Evolutionary conservation across 1,140 invertebrate genomes (phyloP), one percentile per base, ranked within the genome.

Genomic region (Caenorhabditis brenneri): DNA sequence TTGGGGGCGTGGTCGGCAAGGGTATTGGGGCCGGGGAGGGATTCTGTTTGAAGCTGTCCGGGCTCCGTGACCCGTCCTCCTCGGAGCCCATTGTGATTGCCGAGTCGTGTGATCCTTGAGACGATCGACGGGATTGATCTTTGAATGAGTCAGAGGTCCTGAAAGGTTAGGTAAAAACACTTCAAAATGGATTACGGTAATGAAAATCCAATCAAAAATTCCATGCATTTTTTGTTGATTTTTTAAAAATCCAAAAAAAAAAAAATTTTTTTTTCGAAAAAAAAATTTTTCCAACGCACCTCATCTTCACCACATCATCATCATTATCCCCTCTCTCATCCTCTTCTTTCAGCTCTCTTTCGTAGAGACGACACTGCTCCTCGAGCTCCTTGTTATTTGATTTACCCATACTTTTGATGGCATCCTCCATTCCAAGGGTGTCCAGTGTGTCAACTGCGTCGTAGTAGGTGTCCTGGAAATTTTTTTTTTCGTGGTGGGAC

Each of bases 361-460:
- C 89, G 80, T 90, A 90, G 1, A 89, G 84, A 5, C 79, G 74
- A 84, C 88, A 89, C 82, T 90, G 89, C 51, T 91, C 90, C 10
- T 88, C 87, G 48, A 90, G 60, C 46, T 82, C 81, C 49, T 65
- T 74, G 46, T 78, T 74, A 22, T 48, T 82, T 53, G 79, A 80
- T 80, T 60, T 79, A n/a, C 53, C 31, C 89, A 91, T 89, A n/a
- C 53, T 85, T 39, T 81, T 65, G 31, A 91, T 84, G 2, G 89
- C 87, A 12, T 89, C 86, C 91, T 98, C 96, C 91, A 99, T 97
- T 4, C 96, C 96, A 89, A 97, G 96, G 87, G 98, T 96, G 91
- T 99, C 97, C 42, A 99, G 92, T 46, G 94, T 93, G 92, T 99
- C 97, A 0, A 97, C 96, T 88, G 99, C 95, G 92, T 99, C 97